A percentile compares a stretch with the other conserved stretches of the same genome.
Evolutionary conservation across 1,140 invertebrate species (phyloP).

Genomic region (Eupeodes corollae): DNA sequence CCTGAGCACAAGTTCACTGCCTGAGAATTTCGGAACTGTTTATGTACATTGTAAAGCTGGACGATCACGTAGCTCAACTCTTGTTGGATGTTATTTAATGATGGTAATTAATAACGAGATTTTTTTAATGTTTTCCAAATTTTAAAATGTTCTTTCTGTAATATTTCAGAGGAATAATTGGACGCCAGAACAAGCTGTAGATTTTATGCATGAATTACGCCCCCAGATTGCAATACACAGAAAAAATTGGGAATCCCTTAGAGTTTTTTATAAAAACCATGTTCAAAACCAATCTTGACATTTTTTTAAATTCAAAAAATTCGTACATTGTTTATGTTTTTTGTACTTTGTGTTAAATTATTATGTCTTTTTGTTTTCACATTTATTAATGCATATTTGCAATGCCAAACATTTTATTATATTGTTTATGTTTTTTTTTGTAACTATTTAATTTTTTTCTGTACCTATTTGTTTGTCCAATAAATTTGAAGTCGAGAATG

Average conservation of each 20-base stretch:
- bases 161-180: constrained; percentile 70
- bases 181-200: constrained; percentile 69
- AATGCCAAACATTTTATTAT: too few relatives aligned
- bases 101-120: constrained; percentile 40
- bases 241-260: constrained; percentile 69
- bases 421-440: too few relatives aligned
- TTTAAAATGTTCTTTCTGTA: constrained; percentile 8
- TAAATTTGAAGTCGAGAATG: too few relatives aligned
- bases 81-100: constrained; percentile 92
- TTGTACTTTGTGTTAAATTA: too few relatives aligned
- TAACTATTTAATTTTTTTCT: too few relatives aligned
- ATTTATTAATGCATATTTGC: too few relatives aligned
- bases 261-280: constrained; percentile 46
- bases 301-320: too few relatives aligned
- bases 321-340: too few relatives aligned
- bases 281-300: too few relatives aligned
- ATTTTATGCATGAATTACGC: constrained; percentile 59
- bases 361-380: too few relatives aligned
- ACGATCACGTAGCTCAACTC: constrained; percentile 81
- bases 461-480: too few relatives aligned
- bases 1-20: constrained; percentile 1
- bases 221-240: constrained; percentile 73
- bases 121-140: constrained; percentile 1
- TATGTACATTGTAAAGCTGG: constrained; percentile 98
- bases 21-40: constrained; percentile 47